Evolutionary conservation across 2,113 vertebrate species (phyloP), one percentile per base, ranked within the genome.

Genomic region (Triplophysa tibetana): DNA sequence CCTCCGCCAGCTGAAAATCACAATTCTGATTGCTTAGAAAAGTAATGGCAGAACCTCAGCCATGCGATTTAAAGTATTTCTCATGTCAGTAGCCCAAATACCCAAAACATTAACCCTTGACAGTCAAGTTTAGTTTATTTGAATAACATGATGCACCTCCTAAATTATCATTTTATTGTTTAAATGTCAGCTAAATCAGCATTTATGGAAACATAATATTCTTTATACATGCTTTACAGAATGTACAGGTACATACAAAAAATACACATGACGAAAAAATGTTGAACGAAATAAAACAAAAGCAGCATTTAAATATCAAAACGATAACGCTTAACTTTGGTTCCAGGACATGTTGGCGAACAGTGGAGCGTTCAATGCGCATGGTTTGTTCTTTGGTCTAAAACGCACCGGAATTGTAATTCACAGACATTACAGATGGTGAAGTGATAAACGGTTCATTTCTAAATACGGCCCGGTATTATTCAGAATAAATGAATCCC

Each of bases 221-320:
- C 81, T 90, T 90, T 87, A 86, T 80, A 91, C 90, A 92, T 92
- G 91, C 90, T 93, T 92, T 92, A 93, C 89, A 92, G 86, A 92
- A 92, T 91, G 86, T 93, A 93, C 90, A 93, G 38, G 79, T 85
- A 89, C 60, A 82, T 45, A 33, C 24, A 87, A 86, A 80, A 89
- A 88, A 88, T 70, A 86, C n/a, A 80, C 82, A 19, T 78, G 3
- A 79, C 78, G 85, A 83, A 23, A 81, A 82, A 82, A 77, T 50
- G 4, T 26, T 70, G 66, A 78, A 81, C 43, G 82, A 26, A 77
- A 66, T 70, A 79, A 81, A 85, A 7, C 33, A 38, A 80, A 87
- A 91, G 88, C 89, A 92, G 91, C 90, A 89, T 78, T 87, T 81
- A 72, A 84, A 87, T 84, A 86, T 82, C 84, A 85, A 85, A 88